These are phyloP conservation scores for Athrips mouffetella DNA, from an alignment of 2,888 invertebrate genomes.

Conservation along the genomic window DNA sequence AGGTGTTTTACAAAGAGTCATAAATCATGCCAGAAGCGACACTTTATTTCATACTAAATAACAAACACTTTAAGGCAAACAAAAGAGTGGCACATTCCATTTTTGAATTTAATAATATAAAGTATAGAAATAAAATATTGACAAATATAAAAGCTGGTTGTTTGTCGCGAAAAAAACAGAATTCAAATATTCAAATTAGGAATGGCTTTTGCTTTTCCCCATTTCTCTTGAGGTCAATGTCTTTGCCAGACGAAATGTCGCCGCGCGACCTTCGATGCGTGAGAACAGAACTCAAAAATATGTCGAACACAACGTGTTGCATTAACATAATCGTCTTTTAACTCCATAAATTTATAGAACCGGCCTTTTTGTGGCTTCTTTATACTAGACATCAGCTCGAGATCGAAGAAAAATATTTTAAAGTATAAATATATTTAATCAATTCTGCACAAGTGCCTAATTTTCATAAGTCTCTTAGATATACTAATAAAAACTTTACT, in stretches of 20 bases:
- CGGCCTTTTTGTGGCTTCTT: constrained; percentile 9
- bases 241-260: constrained; percentile 64
- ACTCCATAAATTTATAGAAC: constrained; percentile 43
- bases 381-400: neutral
- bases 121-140: neutral
- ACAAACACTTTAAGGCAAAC: neutral
- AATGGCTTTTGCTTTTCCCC: constrained; percentile 22
- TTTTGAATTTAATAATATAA: no score
- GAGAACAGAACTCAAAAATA: constrained; percentile 63
- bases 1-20: neutral
- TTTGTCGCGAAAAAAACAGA: constrained; percentile 11
- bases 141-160: neutral
- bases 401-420: constrained; percentile 1
- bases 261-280: constrained; percentile 61
- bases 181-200: constrained; percentile 24
- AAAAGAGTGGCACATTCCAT: neutral
- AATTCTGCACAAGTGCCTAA: neutral
- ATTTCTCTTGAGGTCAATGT: constrained; percentile 50
- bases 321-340: constrained; percentile 68
- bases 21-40: neutral
- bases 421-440: no score
- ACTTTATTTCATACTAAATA: neutral
- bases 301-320: constrained; percentile 40
- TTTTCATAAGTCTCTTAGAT: no score
- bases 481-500: no score